These are phyloP conservation scores for Botia almorhae DNA, from an alignment of 2,797 vertebrate species.

Conservation along the genomic window DNA sequence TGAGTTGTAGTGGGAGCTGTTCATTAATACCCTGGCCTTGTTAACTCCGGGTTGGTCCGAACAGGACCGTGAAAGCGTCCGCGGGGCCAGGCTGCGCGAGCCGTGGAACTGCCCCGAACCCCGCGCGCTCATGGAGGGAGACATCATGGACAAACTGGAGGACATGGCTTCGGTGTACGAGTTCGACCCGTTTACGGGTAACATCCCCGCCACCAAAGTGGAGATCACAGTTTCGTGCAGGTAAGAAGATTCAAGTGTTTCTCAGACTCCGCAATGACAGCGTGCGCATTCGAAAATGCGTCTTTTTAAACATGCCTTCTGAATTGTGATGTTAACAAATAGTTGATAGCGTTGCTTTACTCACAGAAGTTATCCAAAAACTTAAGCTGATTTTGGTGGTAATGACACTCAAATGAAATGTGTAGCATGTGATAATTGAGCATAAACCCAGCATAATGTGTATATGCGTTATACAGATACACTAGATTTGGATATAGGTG, in stretches of 20 bases:
- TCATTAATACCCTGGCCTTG: conserved; percentile 41
- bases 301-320: not conserved
- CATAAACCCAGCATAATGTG: not conserved
- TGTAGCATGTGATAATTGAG: not conserved
- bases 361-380: conserved; percentile 8
- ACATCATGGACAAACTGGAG: conserved; percentile 87
- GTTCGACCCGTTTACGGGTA: conserved; percentile 88
- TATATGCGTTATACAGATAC: not conserved
- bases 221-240: conserved; percentile 97
- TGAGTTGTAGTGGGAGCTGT: conserved; percentile 33
- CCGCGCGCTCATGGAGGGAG: conserved; percentile 80
- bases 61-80: conserved; percentile 62
- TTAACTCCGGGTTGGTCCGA: conserved; percentile 57
- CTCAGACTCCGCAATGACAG: too few species aligned
- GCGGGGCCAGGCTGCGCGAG: conserved; percentile 73
- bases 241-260: conserved; percentile 73
- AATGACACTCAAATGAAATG: not conserved
- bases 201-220: conserved; percentile 93
- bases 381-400: not conserved
- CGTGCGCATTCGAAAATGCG: not conserved
- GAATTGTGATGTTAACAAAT: too few species aligned
- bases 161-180: conserved; percentile 90
- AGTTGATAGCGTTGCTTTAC: not conserved
- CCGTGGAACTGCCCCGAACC: conserved; percentile 72
- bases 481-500: not conserved